Base-by-base conservation (phyloP, 1,140 invertebrate genomes). In the Drosophila murphyi region DNA sequence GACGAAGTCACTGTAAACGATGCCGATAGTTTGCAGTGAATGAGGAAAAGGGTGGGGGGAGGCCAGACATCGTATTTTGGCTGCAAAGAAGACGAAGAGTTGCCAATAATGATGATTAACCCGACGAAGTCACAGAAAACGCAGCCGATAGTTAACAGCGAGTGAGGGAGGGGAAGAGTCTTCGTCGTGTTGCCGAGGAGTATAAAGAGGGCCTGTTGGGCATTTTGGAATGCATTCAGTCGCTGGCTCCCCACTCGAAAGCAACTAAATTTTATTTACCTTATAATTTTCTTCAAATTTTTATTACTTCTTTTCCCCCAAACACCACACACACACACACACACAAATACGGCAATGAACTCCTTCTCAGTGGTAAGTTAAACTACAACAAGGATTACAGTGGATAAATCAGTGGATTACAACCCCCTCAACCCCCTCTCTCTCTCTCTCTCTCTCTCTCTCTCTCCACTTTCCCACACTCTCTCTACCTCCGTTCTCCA, bases 331-430 rank as follows among this genome's bases (percentile, higher is more conserved):
- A 81, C 68, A 81, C 70, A 81, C 82, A 80, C 82, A 43, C 72
- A 83, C 89, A 88, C 80, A 75, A 91, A 83, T 78, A n/a, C 39
- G 76, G 91, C 82, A 82, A 92, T 92, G 91, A 92, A 92, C 90
- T 92, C 90, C 91, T 92, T 92, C 88, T 87, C 92, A 89, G 90
- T 91, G 92, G 91, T 92, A 92, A 92, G 91, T 92, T 20, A 20
- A 20, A 77, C 4, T 10, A 6, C 6, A 10, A 31, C 1, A 28
- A 31, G 48, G 64, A 75, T 63, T 55, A 77, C n/a, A 41, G 8
- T 10, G 5, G 43, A 35, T 20, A 20, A 20, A 20, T 20, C 29
- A 41, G 43, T 55, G 70, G 67, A 78, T 32, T 43, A 43, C 60
- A 70, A 73, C 37, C 60, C 43, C 39, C 39, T 10, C 8, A 41